phyloP scores from a whole-genome alignment of 2,797 vertebrate genomes.

The Lutjanus argentimaculatus region DNA sequence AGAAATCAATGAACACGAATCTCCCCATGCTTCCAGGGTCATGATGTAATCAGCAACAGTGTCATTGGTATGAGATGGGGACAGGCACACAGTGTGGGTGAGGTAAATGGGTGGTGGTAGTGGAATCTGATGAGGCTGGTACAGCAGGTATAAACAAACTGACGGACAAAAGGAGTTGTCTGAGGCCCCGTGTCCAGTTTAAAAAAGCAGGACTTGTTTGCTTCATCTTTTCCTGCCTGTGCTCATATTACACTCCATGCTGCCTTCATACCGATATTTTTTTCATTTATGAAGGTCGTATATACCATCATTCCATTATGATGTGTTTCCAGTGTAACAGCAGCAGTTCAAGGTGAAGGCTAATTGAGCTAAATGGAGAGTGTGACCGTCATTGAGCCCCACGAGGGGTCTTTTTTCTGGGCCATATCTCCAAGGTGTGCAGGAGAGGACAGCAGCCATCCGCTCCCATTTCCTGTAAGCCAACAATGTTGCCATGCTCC shows the following conservation, averaged over 20 bases:
- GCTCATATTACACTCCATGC: not conserved
- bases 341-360: constrained; percentile 55
- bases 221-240: constrained; percentile 5
- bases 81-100: not conserved
- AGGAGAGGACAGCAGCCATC: constrained; percentile 52
- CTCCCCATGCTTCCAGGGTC: constrained; percentile 17
- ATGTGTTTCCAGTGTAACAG: constrained; percentile 47
- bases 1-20: constrained; percentile 37
- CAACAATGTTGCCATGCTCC: constrained; percentile 28
- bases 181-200: not conserved
- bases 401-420: constrained; percentile 64
- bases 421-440: constrained; percentile 69
- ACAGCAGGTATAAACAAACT: not conserved
- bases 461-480: constrained; percentile 49
- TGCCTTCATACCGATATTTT: constrained; percentile 7
- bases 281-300: constrained; percentile 44
- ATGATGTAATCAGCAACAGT: constrained; percentile 33
- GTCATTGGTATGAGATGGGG: constrained; percentile 3
- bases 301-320: constrained; percentile 26
- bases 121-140: constrained; percentile 11
- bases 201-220: not conserved
- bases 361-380: constrained; percentile 74
- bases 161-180: not conserved
- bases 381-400: constrained; percentile 43
- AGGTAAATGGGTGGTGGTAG: constrained; percentile 9